These are phyloP conservation scores for Copsychus sechellarum DNA, from an alignment of 2,113 vertebrate species.

Conservation along the genomic window DNA sequence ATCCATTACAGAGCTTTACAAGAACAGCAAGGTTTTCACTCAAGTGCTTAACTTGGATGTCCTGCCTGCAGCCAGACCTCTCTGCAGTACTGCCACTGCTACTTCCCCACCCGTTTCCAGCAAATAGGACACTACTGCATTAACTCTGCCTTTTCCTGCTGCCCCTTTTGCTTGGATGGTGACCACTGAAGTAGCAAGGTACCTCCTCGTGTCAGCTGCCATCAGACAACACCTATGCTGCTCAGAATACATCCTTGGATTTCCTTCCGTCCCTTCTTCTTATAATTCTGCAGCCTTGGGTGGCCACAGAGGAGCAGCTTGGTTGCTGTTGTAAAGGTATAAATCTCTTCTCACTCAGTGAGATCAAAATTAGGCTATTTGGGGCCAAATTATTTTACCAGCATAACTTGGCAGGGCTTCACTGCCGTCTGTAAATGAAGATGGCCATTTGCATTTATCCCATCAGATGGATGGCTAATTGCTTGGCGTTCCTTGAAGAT, in stretches of 20 bases:
- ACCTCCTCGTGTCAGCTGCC: neutral
- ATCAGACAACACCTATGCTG: fast-evolving
- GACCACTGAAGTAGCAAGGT: neutral
- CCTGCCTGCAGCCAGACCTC: neutral
- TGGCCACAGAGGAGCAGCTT: neutral
- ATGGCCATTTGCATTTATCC: neutral
- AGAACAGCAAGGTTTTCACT: neutral
- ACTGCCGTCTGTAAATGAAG: neutral
- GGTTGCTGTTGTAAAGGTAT: neutral
- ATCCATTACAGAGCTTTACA: neutral
- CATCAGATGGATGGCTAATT: conserved; percentile 31
- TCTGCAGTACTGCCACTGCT: neutral
- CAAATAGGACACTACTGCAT: neutral
- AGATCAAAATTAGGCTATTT: neutral
- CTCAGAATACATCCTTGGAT: too few relatives aligned
- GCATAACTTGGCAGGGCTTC: neutral
- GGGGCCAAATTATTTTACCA: neutral
- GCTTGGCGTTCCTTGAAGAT: conserved; percentile 33
- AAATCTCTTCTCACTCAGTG: neutral
- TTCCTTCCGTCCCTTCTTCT: neutral
- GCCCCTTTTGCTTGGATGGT: neutral
- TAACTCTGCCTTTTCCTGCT: neutral
- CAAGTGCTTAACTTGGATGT: neutral
- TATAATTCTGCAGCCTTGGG: neutral
- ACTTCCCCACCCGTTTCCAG: neutral